Conservation (phyloP, 2,113 vertebrate genomes). For the Epinephelus lanceolatus region DNA sequence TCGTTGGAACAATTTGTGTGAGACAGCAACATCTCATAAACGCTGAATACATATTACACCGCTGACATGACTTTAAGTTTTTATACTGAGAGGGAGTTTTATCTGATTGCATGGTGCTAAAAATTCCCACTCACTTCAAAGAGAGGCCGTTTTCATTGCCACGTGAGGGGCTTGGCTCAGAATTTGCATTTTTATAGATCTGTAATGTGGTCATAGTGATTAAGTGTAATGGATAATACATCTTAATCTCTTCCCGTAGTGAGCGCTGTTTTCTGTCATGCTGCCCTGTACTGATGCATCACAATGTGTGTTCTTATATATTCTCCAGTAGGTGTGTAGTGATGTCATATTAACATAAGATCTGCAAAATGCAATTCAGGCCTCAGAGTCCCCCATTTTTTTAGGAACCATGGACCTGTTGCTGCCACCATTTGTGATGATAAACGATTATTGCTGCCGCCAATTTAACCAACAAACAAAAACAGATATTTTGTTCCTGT, state of each 20-base stretch:
- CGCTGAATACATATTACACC: conserved; percentile 19
- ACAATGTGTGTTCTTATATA: neutral
- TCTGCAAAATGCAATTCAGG: conserved; percentile 17
- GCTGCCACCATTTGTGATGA: conserved; percentile 41
- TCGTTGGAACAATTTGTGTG: conserved; percentile 33
- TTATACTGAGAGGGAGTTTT: conserved; percentile 35
- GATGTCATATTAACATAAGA: neutral
- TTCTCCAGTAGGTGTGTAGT: neutral
- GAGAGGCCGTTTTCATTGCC: conserved; percentile 29
- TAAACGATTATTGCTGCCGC: conserved; percentile 46
- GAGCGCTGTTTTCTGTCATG: conserved; percentile 19
- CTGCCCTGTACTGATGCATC: neutral
- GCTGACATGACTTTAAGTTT: conserved; percentile 45
- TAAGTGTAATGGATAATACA: conserved; percentile 59
- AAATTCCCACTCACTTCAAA: conserved; percentile 22
- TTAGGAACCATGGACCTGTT: conserved; percentile 37
- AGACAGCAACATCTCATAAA: conserved; percentile 50
- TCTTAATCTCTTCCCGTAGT: conserved; percentile 47
- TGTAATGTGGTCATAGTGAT: conserved; percentile 66
- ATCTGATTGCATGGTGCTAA: conserved; percentile 42
- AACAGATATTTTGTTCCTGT: conserved; percentile 50
- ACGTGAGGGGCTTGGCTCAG: conserved; percentile 32
- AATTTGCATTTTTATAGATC: conserved; percentile 74
- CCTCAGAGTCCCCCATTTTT: conserved; percentile 4
- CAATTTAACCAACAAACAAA: conserved; percentile 64